Evolutionary conservation across 1,140 invertebrate genomes (phyloP).

Genomic region (Riptortus pedestris): DNA sequence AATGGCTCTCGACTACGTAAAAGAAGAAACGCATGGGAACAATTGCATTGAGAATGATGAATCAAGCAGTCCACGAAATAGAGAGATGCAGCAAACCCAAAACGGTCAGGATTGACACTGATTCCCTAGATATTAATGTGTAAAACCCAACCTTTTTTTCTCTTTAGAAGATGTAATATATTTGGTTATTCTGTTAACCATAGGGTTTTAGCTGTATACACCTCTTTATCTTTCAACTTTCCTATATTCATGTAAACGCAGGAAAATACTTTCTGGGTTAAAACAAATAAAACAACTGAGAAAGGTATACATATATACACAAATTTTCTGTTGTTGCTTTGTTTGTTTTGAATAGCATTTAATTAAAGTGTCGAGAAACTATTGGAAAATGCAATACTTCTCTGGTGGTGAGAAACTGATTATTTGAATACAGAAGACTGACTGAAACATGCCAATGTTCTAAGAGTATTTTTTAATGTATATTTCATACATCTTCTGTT

Average conservation of each 20-base stretch:
- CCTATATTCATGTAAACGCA: slow-evolving; percentile 4
- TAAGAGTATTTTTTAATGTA: slow-evolving; percentile 30
- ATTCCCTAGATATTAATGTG: slow-evolving; percentile 5
- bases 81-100: slow-evolving; percentile 21
- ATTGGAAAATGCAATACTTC: not conserved
- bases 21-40: slow-evolving; percentile 29
- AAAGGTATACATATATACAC: not conserved
- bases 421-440: slow-evolving; percentile 31
- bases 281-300: slow-evolving; percentile 6
- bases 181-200: slow-evolving; percentile 8
- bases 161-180: not conserved
- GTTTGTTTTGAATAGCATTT: slow-evolving; percentile 4
- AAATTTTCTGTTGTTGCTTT: not conserved
- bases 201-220: slow-evolving; percentile 2
- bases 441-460: slow-evolving; percentile 33
- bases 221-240: slow-evolving; percentile 9
- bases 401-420: slow-evolving; percentile 27
- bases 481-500: slow-evolving; percentile 28
- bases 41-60: slow-evolving; percentile 27
- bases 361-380: not conserved
- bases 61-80: slow-evolving; percentile 15
- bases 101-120: slow-evolving; percentile 29
- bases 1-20: slow-evolving; percentile 30
- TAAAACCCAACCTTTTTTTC: slow-evolving; percentile 1
- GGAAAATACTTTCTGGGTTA: not conserved